phyloP scores from a whole-genome alignment of 2,113 vertebrate species.

The Scomber scombrus region DNA sequence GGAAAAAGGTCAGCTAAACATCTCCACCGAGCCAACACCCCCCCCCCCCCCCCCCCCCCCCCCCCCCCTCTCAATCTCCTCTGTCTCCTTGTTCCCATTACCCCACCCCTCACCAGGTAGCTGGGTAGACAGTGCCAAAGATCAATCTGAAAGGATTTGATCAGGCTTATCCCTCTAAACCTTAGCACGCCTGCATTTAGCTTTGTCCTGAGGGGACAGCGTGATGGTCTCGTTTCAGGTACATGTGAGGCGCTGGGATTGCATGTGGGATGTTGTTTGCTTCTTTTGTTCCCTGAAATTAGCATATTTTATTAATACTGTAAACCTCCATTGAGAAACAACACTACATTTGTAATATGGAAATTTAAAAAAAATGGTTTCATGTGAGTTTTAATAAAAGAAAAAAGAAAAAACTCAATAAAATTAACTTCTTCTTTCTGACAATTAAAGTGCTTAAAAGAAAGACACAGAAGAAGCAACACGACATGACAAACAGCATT shows the following conservation, averaged over 20 bases:
- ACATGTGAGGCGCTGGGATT: conserved; percentile 59
- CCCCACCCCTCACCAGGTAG: not conserved
- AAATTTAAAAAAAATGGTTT: too few relatives aligned
- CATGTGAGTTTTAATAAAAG: not conserved
- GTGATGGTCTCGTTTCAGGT: conserved; percentile 29
- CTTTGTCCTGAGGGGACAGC: conserved; percentile 1
- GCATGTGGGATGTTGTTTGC: conserved; percentile 1
- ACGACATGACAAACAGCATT: not conserved
- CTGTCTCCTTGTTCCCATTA: too few relatives aligned
- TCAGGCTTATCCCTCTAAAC: conserved; percentile 68
- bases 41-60: not conserved
- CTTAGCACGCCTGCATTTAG: conserved; percentile 43
- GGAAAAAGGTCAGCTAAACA: conserved; percentile 54
- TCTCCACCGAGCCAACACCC: conserved; percentile 20
- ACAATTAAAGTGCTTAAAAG: too few relatives aligned
- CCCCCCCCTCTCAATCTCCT: not conserved
- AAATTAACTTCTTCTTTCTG: not conserved
- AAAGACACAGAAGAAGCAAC: too few relatives aligned
- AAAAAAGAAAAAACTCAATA: not conserved
- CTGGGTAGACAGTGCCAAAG: conserved; percentile 54
- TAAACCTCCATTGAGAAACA: not conserved
- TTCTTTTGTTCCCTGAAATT: not conserved
- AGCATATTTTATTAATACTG: not conserved
- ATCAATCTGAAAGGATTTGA: conserved; percentile 65
- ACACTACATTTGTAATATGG: not conserved